phyloP scores from a whole-genome alignment of 2,797 vertebrate species.

The Lophotriccus pileatus region DNA sequence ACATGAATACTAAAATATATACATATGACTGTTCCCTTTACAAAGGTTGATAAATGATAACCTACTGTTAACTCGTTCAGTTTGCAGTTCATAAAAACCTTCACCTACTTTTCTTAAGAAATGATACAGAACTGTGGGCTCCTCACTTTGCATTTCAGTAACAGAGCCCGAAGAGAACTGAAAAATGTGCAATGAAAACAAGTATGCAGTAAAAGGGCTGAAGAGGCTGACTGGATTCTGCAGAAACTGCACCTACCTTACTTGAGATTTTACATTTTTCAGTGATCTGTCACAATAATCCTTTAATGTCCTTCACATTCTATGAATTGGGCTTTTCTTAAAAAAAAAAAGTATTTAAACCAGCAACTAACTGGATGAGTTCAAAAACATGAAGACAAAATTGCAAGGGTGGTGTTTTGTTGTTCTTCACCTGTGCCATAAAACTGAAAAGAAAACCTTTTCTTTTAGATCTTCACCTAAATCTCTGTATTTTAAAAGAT shows the following conservation, averaged over 20 bases:
- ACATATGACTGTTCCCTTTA: neutral
- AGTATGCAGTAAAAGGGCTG: neutral
- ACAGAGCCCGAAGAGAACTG: neutral
- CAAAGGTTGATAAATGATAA: neutral
- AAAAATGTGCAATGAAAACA: neutral
- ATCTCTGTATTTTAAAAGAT: neutral
- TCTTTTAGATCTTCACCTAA: neutral
- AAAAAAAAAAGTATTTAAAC: neutral
- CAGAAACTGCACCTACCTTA: neutral
- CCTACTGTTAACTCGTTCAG: neutral
- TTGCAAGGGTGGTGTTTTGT: neutral
- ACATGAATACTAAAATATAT: neutral
- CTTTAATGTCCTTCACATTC: neutral
- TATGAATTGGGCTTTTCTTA: neutral
- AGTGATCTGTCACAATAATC: fast-evolving
- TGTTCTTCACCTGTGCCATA: neutral
- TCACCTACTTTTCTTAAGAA: neutral
- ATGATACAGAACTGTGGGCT: neutral
- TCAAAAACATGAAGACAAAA: neutral
- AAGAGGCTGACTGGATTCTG: neutral
- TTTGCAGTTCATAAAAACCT: neutral
- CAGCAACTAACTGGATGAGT: neutral
- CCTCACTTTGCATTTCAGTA: neutral
- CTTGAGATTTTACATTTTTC: neutral
- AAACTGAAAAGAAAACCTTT: neutral